These are phyloP conservation scores for Holacanthella duospinosa DNA, from an alignment of 2,888 invertebrate species.

Conservation along the genomic window DNA sequence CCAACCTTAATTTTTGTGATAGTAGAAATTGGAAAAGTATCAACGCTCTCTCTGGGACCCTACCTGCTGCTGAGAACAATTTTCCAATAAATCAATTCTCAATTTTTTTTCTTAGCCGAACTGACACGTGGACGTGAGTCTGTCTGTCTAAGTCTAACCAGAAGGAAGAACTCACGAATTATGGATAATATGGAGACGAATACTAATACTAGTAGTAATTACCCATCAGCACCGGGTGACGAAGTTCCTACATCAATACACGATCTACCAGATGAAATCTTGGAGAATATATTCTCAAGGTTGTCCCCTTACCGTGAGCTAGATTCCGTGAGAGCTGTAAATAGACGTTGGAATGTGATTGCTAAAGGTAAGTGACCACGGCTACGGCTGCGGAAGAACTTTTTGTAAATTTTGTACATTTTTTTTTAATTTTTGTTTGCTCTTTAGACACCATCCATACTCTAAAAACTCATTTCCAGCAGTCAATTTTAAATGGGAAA, in stretches of 20 bases:
- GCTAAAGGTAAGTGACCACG: constrained; percentile 56
- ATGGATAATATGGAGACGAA: not conserved
- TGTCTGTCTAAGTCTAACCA: too few relatives aligned
- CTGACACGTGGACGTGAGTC: too few relatives aligned
- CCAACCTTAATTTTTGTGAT: too few relatives aligned
- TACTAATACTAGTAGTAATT: too few relatives aligned
- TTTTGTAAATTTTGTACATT: constrained; percentile 12
- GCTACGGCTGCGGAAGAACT: not conserved
- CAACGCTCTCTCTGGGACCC: too few relatives aligned
- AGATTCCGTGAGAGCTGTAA: constrained; percentile 73
- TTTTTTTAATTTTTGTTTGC: constrained; percentile 10
- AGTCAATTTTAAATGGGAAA: constrained; percentile 64
- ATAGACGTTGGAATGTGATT: constrained; percentile 72
- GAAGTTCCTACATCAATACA: constrained; percentile 41
- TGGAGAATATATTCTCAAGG: constrained; percentile 81
- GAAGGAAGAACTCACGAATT: too few relatives aligned
- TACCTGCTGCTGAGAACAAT: too few relatives aligned
- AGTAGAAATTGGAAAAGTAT: too few relatives aligned
- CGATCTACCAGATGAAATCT: constrained; percentile 81
- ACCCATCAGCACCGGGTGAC: not conserved
- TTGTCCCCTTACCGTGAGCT: constrained; percentile 84
- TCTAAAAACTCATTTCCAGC: constrained; percentile 60
- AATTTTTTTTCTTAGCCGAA: too few relatives aligned
- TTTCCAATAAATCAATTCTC: too few relatives aligned
- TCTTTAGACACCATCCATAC: not conserved